Conservation (phyloP, 2,888 invertebrate genomes). For the Pegoplata infirma region DNA sequence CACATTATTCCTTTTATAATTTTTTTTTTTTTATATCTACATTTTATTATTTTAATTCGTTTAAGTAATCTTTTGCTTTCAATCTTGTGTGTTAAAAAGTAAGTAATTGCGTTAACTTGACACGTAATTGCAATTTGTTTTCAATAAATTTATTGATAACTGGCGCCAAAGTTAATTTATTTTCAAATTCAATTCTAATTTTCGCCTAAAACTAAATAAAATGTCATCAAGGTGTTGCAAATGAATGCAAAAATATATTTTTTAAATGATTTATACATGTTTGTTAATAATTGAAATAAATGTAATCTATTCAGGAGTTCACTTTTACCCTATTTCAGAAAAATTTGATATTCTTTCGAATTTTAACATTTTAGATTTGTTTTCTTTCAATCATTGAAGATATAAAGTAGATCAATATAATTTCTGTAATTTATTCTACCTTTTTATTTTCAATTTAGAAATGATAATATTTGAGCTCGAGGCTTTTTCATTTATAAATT, state of each 20-base stretch:
- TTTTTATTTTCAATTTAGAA: no score
- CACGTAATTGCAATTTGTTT: conserved; percentile 65
- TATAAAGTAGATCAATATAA: no score
- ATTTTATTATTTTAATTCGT: conserved; percentile 36
- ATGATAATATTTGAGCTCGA: no score
- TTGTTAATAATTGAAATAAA: conserved; percentile 26
- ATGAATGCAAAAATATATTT: conserved; percentile 16
- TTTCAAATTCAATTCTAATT: conserved; percentile 37
- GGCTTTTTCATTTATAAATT: no score
- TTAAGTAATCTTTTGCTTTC: conserved; percentile 45
- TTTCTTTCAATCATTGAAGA: no score
- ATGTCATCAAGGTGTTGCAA: conserved; percentile 60
- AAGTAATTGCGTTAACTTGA: conserved; percentile 61
- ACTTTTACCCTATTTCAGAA: no score
- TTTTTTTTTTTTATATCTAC: conserved; percentile 4
- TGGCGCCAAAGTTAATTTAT: conserved; percentile 63
- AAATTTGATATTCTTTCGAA: no score
- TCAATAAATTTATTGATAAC: conserved; percentile 62
- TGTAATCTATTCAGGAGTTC: no score
- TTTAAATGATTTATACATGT: conserved; percentile 36
- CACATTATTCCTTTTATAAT: background rate
- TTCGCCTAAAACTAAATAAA: conserved; percentile 23
- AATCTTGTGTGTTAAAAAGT: conserved; percentile 39
- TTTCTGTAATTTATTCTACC: no score
- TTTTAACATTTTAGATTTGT: no score